Base-by-base conservation (phyloP, 2,113 vertebrate species). In the Polypterus bichir region DNA sequence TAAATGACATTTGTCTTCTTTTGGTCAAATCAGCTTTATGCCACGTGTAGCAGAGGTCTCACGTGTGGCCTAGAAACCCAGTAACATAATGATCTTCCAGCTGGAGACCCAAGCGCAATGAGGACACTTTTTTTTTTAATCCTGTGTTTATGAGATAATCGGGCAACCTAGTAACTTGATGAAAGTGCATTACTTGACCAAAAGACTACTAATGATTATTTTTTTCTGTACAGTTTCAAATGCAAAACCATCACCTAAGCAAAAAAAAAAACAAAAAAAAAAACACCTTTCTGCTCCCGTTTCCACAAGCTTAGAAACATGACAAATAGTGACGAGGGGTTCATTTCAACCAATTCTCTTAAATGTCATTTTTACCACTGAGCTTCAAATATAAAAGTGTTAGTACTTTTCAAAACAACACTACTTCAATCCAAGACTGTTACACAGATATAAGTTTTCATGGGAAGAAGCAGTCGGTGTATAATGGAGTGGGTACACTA, bases 21-120 rank as follows among this genome's bases (percentile, higher is more conserved):
- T 60, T 47, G 59, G 48, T 46, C 58, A 61, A 58, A 51, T 48
- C 63, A 70, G 69, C 61, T 68, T 56, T 61, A 1, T 7, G 65
- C 66, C 69, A 72, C 51, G 57, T 48, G 68, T 73, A 27, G 1
- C 67, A 49, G 58, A 61, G 54, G 44, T 5, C 8, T 81, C 79
- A 74, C 71, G 62, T 79, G 78, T 62, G 3, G 56, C 54, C 55
- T 27, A 67, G 64, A n/a, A 47, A 67, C 65, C 55, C 54, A 71
- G 60, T 75, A 73, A 78, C 73, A 77, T 70, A 68, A 79, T 78
- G 73, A 80, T 68, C 73, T 75, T 66, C 64, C 64, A 59, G 64
- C 68, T 79, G 76, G 77, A 75, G 65, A 64, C 63, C 65, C 6
- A 54, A 64, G 73, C 69, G 66, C 68, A 65, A 68, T 57, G 60